Base-by-base conservation (phyloP, 2,797 vertebrate genomes). In the Danio aesculapii region DNA sequence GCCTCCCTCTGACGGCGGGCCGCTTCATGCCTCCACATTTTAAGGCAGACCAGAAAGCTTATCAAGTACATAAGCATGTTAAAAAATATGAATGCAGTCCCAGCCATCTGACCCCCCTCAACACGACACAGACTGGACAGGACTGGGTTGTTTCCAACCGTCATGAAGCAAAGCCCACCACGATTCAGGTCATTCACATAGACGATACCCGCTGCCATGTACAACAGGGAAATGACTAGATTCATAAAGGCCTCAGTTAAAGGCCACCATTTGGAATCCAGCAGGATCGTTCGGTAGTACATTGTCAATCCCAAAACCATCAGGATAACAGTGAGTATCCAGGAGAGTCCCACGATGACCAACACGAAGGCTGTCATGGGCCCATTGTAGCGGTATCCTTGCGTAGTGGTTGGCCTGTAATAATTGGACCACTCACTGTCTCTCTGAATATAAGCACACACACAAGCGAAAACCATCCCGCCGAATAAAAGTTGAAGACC, bases 251-350 rank as follows among this genome's bases (percentile, higher is more conserved):
- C 93, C 84, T 96, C 95, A 0, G 94, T 92, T 67, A 95, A 87
- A 0, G 95, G 95, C 95, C 95, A 96, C 95, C 95, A 96, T 77
- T 89, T 73, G 7, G 95, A 89, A 77, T 94, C 87, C 0, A 96
- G 92, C 44, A 96, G 94, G 81, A 95, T 94, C 49, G 92, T 92
- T 68, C 92, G 90, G 66, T 96, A 95, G 86, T 95, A 95, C 92
- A 94, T 92, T 0, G 95, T 95, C 76, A 95, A 81, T 6, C 95
- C 95, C 77, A 94, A 84, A 41, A 90, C 92, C 68, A 93, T 68
- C 7, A 95, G 86, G 8, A 89, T 64, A 17, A 94, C n/a, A 0
- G 94, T 94, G 16, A 95, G 80, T 6, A 95, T 83, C 94, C 94
- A 96, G 11, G 84, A 87, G 81, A 94, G 57, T n/a, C 92, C 89